These are phyloP conservation scores for Amaurobius ferox DNA, from an alignment of 2,888 invertebrate genomes.

Conservation along the genomic window DNA sequence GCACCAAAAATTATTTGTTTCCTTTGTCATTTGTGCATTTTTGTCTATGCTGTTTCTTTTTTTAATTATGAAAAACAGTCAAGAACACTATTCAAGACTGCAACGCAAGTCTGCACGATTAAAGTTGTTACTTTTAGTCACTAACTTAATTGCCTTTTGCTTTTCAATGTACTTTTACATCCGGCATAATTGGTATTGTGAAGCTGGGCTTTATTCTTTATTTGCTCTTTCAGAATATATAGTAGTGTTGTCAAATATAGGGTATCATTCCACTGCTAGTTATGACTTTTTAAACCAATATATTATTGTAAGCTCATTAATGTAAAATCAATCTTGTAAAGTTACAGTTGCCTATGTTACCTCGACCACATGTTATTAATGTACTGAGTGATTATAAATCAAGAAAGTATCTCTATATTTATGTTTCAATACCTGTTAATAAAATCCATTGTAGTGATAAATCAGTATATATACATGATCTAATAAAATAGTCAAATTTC, in stretches of 20 bases:
- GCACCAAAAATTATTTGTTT: slow-evolving; percentile 91
- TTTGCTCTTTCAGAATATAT: slow-evolving; percentile 95
- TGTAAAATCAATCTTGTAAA: neutral
- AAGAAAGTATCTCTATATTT: too few species aligned
- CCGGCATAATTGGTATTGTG: slow-evolving; percentile 93
- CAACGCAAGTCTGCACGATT: slow-evolving; percentile 85
- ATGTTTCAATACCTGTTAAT: too few species aligned
- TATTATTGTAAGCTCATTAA: slow-evolving; percentile 38
- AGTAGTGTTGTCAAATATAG: slow-evolving; percentile 95
- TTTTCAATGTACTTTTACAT: slow-evolving; percentile 91
- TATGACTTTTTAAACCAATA: slow-evolving; percentile 83
- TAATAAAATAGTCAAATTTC: too few species aligned
- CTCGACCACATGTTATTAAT: too few species aligned
- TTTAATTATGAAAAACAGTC: slow-evolving; percentile 79
- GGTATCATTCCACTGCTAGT: slow-evolving; percentile 91
- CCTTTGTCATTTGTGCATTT: slow-evolving; percentile 90
- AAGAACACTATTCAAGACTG: slow-evolving; percentile 12
- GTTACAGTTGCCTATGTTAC: too few species aligned
- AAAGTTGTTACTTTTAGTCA: slow-evolving; percentile 86
- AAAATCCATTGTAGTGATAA: too few species aligned
- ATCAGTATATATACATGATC: too few species aligned
- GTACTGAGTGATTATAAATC: too few species aligned
- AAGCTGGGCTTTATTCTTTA: slow-evolving; percentile 92
- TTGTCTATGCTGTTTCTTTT: slow-evolving; percentile 91
- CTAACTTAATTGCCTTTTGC: slow-evolving; percentile 86